Evolutionary conservation across 2,888 invertebrate genomes (phyloP), one percentile per base, ranked within the genome.

Genomic region (Agrotis puta): DNA sequence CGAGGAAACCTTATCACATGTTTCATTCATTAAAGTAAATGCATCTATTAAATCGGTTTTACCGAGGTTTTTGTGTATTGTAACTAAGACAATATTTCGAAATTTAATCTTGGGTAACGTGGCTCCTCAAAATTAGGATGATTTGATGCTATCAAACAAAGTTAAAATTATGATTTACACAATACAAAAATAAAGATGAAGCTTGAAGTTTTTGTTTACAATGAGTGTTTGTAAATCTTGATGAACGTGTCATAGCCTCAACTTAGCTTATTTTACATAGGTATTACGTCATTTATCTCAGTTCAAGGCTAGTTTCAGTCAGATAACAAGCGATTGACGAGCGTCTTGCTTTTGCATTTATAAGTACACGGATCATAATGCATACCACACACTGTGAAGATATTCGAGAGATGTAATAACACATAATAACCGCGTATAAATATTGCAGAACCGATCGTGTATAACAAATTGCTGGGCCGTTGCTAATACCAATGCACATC

Each of bases 401-500:
- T 75, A 76, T 81, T 51, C 54, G 59, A 64, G 39, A 20, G 47
- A 50, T 45, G 57, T 76, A 70, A 81, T 70, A 81, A 81, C 56
- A 72, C 43, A 66, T 81, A 70, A 77, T 81, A 58, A 72, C 48
- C 58, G 27, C 59, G 27, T 64, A 50, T 64, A 51, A 72, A 58
- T 64, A 68, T 82, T 76, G 50, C 77, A 66, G 61, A 79, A 62
- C 16, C 33, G 62, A 68, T 63, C 73, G 64, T 65, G 79, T 78
- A 72, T 62, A 62, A 68, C 54, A 75, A 71, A 79, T 75, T 63
- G 65, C 61, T 63, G 54, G 62, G 61, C 70, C 48, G 62, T 77
- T 50, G 57, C 62, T 71, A 65, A 73, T 83, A 73, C 51, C 45
- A 77, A 71, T 70, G 63, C 70, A 79, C 70, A 82, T 67, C 54